Evolutionary conservation across 1,140 invertebrate genomes (phyloP).

Genomic region (Leptinotarsa undecemlineata): DNA sequence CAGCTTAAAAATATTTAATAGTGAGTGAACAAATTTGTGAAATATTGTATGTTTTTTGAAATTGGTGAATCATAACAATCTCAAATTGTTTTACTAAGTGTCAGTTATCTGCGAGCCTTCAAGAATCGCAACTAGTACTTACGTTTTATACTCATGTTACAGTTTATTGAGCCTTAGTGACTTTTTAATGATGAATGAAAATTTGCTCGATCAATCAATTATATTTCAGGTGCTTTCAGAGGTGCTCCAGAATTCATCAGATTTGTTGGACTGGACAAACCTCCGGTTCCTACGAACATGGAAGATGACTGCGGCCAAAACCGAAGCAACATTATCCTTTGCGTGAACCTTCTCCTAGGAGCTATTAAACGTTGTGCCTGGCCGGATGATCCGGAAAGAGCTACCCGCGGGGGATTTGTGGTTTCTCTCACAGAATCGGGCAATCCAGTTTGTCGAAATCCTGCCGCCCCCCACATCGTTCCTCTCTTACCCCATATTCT

Average conservation of each 20-base stretch:
- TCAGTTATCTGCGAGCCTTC: too few relatives aligned
- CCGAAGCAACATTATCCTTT: slow-evolving; percentile 67
- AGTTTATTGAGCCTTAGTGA: too few relatives aligned
- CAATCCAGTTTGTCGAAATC: slow-evolving; percentile 76
- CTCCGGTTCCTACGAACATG: slow-evolving; percentile 60
- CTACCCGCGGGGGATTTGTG: slow-evolving; percentile 79
- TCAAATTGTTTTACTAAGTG: too few relatives aligned
- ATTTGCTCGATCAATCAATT: not conserved
- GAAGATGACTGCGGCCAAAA: slow-evolving; percentile 65
- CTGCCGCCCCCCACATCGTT: slow-evolving; percentile 79
- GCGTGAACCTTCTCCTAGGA: slow-evolving; percentile 75
- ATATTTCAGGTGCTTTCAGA: slow-evolving; percentile 58
- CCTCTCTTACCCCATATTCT: slow-evolving; percentile 78
- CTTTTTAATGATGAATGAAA: not conserved
- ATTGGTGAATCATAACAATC: too few relatives aligned
- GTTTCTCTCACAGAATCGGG: slow-evolving; percentile 73
- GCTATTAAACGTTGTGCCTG: slow-evolving; percentile 84
- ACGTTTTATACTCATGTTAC: too few relatives aligned
- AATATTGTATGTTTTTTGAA: too few relatives aligned
- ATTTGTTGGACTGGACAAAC: slow-evolving; percentile 66
- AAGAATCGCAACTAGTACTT: too few relatives aligned
- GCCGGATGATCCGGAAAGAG: slow-evolving; percentile 79
- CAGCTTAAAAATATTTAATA: too few relatives aligned
- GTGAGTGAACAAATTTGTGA: too few relatives aligned
- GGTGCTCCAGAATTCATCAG: slow-evolving; percentile 71